Conservation (phyloP, 2,888 invertebrate species). For the Drosophila limbata region DNA sequence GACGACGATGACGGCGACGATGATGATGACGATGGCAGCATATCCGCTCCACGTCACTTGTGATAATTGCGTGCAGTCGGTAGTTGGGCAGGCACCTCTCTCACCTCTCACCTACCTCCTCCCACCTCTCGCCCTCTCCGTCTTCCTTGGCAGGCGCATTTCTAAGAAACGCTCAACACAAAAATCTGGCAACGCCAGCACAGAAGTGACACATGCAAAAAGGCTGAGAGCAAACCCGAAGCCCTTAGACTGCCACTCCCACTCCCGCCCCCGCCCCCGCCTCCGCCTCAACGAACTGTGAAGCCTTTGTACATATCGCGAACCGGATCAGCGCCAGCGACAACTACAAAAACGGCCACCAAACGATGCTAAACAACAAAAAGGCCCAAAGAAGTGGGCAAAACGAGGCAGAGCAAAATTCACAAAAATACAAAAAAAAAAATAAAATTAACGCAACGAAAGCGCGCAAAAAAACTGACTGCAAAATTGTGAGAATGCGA, state of each 20-base stretch:
- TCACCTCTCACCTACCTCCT: background rate
- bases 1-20: conserved; percentile 33
- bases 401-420: background rate
- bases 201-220: conserved; percentile 58
- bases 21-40: conserved; percentile 62
- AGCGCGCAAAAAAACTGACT: conserved; percentile 26
- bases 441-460: background rate
- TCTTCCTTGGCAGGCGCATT: conserved; percentile 28
- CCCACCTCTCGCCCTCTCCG: background rate
- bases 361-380: conserved; percentile 55
- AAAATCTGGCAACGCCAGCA: conserved; percentile 64
- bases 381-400: conserved; percentile 18
- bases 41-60: conserved; percentile 81
- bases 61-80: conserved; percentile 78
- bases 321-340: conserved; percentile 74
- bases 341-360: conserved; percentile 50
- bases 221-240: conserved; percentile 39
- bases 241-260: conserved; percentile 44
- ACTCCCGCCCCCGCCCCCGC: background rate
- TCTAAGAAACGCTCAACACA: conserved; percentile 65
- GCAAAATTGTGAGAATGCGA: conserved; percentile 60
- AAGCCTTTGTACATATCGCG: conserved; percentile 80
- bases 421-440: conserved; percentile 16
- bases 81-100: conserved; percentile 29
- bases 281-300: conserved; percentile 51